phyloP scores from a whole-genome alignment of 2,888 invertebrate species.

The Antheraea yamamai region DNA sequence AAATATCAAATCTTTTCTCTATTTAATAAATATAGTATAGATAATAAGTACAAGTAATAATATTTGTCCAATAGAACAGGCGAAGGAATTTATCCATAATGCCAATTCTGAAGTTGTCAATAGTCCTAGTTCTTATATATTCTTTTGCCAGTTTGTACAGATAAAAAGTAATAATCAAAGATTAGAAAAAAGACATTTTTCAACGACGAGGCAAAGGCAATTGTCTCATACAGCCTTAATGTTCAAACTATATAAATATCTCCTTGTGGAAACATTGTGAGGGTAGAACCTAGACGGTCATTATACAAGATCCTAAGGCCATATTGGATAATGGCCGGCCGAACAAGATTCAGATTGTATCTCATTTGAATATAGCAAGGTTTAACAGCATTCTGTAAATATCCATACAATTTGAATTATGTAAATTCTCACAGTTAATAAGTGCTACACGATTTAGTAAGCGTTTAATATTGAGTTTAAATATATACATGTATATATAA shows the following conservation, averaged over 20 bases:
- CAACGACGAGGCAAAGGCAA: neutral
- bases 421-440: neutral
- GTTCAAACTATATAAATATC: neutral
- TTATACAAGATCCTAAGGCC: neutral
- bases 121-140: too few relatives aligned
- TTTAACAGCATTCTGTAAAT: neutral
- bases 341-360: slow-evolving; percentile 1
- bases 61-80: too few relatives aligned
- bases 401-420: neutral
- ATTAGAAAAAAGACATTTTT: neutral
- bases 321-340: neutral
- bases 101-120: too few relatives aligned
- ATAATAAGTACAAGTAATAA: too few relatives aligned
- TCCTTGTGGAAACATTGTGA: neutral
- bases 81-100: too few relatives aligned
- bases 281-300: neutral
- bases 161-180: too few relatives aligned
- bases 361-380: slow-evolving; percentile 1
- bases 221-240: neutral
- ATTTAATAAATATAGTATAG: too few relatives aligned
- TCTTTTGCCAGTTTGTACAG: too few relatives aligned
- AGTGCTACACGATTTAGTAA: neutral
- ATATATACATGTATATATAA: neutral
- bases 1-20: too few relatives aligned
- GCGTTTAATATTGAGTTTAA: neutral